Evolutionary conservation across 2,113 vertebrate species (phyloP), one percentile per base, ranked within the genome.

Genomic region (Corapipo altera): DNA sequence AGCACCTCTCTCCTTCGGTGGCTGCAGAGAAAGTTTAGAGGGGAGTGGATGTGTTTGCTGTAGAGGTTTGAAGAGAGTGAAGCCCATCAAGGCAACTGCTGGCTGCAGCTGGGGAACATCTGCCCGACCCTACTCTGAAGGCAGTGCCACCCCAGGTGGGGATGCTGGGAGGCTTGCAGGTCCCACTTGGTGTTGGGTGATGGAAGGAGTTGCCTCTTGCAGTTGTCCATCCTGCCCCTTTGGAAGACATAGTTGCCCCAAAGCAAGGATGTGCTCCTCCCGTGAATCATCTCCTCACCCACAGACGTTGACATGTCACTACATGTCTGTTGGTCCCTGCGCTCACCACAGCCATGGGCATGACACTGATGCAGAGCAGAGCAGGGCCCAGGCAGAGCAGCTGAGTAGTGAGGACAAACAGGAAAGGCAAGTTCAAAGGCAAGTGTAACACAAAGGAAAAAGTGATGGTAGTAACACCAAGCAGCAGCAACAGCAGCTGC

Each of bases 121-220:
- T 37, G 23, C 30, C 52, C 26, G 57, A 59, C 43, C 58, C 18
- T 1, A 5, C 76, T 48, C 69, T 2, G 1, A 67, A 74, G 65
- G 65, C 35, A 37, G 18, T 13, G 9, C 32, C 0, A 8, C 15
- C 15, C 35, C 2, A 4, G 6, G 13, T 12, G 8, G 32, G 6
- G 16, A 28, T 5, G 22, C 75, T 35, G 52, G n/a, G 79, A 7
- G 3, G 28, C 51, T 33, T 5, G 0, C 35, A n/a, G 64, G 58
- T 48, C 65, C 57, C 4, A 0, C 71, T 41, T 24, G 21, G 13
- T 43, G 39, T 51, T 13, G 1, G n/a, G 4, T 0, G 2, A 11
- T 76, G 30, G 43, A 39, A 76, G 69, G 46, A 52, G 59, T 58
- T 9, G 0, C 23, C 33, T 59, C 37, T 80, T 6, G 1, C 35